Evolutionary conservation across 2,888 invertebrate genomes (phyloP), one percentile per base, ranked within the genome.

Genomic region (Torymus tubicola): DNA sequence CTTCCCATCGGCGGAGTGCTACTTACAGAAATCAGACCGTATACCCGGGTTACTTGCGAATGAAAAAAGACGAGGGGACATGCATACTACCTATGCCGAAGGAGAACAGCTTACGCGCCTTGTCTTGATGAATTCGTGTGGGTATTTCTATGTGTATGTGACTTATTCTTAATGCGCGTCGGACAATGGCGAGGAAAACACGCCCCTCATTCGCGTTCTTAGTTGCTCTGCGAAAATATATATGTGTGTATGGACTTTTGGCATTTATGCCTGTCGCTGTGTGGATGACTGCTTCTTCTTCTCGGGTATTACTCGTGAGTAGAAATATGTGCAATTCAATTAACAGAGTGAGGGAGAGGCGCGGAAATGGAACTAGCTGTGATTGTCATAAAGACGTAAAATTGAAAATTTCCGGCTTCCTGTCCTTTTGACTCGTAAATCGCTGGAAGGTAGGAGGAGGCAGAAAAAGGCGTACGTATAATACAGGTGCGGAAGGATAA

Each of bases 21-120:
- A 90, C 90, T 90, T 90, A 88, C 85, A 90, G 87, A 90, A 90
- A 90, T 90, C 89, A 90, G 86, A 74, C 24, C 53, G 60, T 52
- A 13, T 50, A n/a, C 8, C 58, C 58, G 31, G 14, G 55, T 65
- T 31, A 14, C 82, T 85, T 82, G 84, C 85, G 85, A 86, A 83
- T 86, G 86, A 85, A 85, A 85, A 85, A 71, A 18, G 42, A 86
- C 85, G 86, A 8, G 70, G 70, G 64, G 24, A 53, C 53, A 53
- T 24, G 55, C 21, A 14, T 58, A 21, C 21, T 21, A 21, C 21
- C 21, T 21, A 21, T 63, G 69, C 50, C 57, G 73, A 78, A 68
- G 78, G 65, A 72, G 72, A 63, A 68, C 13, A 55, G 31, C 16
- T 52, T 60, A 63, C 72, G 67, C 60, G 55, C 31, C 60, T 50